These are phyloP conservation scores for Crambe crambe DNA, from an alignment of 37 sponge, comb jelly and placozoan species.

Conservation along the genomic window DNA sequence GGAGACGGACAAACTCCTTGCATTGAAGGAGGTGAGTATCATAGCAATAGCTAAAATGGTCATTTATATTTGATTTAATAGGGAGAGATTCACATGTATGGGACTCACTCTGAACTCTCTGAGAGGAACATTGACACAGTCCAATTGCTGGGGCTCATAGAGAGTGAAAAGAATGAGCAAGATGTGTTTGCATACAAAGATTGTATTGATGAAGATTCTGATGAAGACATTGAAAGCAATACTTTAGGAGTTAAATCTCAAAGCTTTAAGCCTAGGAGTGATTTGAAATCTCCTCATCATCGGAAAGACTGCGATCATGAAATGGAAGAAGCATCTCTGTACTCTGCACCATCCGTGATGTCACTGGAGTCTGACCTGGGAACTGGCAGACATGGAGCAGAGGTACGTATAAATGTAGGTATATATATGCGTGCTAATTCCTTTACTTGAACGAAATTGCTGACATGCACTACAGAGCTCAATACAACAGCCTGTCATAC, in stretches of 20 bases:
- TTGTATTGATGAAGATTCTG: neutral
- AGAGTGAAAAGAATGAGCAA: neutral
- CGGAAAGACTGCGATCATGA: neutral
- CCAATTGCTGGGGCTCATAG: slow-evolving; percentile 15
- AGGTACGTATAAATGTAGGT: too few relatives aligned
- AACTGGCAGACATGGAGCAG: slow-evolving; percentile 16
- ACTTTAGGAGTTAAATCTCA: neutral
- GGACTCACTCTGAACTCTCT: neutral
- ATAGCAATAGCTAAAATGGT: too few relatives aligned
- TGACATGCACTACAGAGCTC: too few relatives aligned
- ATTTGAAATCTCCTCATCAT: neutral
- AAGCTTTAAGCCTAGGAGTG: neutral
- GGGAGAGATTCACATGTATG: slow-evolving; percentile 10
- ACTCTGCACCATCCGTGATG: slow-evolving; percentile 7
- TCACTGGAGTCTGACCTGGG: slow-evolving; percentile 23
- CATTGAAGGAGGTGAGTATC: slow-evolving; percentile 65
- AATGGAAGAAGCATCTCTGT: slow-evolving; percentile 10
- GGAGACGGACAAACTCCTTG: slow-evolving; percentile 68
- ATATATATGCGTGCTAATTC: too few relatives aligned
- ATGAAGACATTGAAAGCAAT: too few relatives aligned
- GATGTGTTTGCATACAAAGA: neutral
- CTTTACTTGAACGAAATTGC: too few relatives aligned
- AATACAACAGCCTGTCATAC: too few relatives aligned
- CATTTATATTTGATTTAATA: neutral
- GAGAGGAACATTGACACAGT: neutral